Evolutionary conservation across 2,888 invertebrate genomes (phyloP), one percentile per base, ranked within the genome.

Genomic region (Caenorhabditis becei): DNA sequence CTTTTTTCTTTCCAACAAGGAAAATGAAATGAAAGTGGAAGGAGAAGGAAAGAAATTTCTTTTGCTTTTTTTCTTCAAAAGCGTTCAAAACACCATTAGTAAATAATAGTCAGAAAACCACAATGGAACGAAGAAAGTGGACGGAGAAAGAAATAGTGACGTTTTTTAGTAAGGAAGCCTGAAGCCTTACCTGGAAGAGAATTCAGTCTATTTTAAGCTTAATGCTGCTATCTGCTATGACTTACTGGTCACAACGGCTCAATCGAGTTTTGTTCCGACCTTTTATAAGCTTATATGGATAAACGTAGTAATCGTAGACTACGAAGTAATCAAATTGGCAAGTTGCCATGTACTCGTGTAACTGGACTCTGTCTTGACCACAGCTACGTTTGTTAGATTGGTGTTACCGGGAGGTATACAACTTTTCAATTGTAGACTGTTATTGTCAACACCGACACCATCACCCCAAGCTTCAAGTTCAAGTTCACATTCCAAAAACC

Each of bases 21-120:
- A 20, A 24, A 32, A 58, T 2, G 2, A 59, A 56, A 58, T 26
- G 47, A 67, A 58, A 23, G 58, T 58, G 69, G 47, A 11, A 18
- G 20, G 47, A 20, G 47, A 35, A 35, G 10, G 10, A 35, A n/a
- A n/a, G n/a, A n/a, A n/a, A n/a, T n/a, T n/a, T 14, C 41, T 41
- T 47, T 47, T 20, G 20, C 47, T 47, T n/a, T 47, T 16, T 41
- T 47, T 47, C 47, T n/a, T 20, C 47, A 47, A 71, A 62, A 56
- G 65, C 72, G 65, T 65, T 74, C 72, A 74, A 74, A 74, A 74
- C 72, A 62, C 63, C 72, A 74, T 74, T 74, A 65, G 72, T 74
- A 74, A 74, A 65, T 65, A 74, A 65, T 74, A 74, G 72, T 74
- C 56, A 41, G 37, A 54, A 37, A 62, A 61, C 32, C 32, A 71